These are phyloP conservation scores for Limnephilus rhombicus DNA, from an alignment of 2,888 invertebrate genomes.

Conservation along the genomic window DNA sequence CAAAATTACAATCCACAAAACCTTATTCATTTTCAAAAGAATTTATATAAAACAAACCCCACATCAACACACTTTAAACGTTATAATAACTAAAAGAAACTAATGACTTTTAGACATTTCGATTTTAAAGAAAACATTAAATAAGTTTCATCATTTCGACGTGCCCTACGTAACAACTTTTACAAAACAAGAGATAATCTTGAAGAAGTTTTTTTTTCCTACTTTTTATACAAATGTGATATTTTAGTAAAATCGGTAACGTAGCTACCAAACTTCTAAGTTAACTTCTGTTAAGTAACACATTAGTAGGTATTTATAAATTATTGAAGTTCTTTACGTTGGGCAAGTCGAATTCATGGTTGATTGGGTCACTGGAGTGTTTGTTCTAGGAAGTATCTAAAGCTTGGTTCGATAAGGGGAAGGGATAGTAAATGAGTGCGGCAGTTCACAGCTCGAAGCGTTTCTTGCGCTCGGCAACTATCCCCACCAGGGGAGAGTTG, in stretches of 20 bases:
- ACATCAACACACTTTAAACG: background rate
- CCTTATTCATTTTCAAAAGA: conserved; percentile 30
- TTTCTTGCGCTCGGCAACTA: conserved; percentile 86
- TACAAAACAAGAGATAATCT: background rate
- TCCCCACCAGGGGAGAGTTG: conserved; percentile 80
- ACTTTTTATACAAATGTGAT: background rate
- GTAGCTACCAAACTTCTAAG: background rate
- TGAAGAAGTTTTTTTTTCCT: background rate
- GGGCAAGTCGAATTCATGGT: background rate
- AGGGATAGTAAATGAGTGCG: conserved; percentile 42
- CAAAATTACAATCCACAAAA: conserved; percentile 37
- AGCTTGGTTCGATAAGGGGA: conserved; percentile 16
- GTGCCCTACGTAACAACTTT: background rate
- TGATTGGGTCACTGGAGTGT: background rate
- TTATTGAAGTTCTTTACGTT: background rate
- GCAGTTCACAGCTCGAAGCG: conserved; percentile 79
- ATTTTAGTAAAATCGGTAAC: background rate
- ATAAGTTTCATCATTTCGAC: background rate
- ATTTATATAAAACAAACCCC: conserved; percentile 30
- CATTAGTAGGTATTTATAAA: background rate
- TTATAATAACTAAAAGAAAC: background rate
- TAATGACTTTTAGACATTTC: conserved; percentile 23
- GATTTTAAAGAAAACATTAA: background rate
- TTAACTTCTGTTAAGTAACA: background rate
- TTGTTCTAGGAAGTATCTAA: conserved; percentile 21